Evolutionary conservation across 2,113 vertebrate species (phyloP), one percentile per base, ranked within the genome.

Genomic region (Notiomystis cincta): DNA sequence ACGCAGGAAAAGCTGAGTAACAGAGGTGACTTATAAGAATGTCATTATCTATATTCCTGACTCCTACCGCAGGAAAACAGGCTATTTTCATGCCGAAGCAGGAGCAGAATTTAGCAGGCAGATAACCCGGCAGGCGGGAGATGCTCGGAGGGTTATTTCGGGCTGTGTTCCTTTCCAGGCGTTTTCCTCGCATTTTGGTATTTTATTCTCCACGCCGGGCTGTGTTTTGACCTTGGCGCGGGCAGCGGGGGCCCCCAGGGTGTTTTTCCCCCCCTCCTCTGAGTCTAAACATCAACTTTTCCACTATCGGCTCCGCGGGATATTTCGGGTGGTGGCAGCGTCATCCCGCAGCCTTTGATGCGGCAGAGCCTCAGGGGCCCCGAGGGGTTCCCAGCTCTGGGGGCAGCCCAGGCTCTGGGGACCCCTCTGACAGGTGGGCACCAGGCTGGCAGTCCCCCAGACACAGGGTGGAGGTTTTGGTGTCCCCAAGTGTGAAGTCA

Each of bases 141-240:
- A 94, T 95, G 96, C 92, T 91, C 56, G 25, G 56, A 35, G 87
- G 87, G 95, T 94, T 97, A 97, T 97, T 97, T 96, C 84, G 53
- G 96, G 96, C 61, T 95, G 76, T 96, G 94, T 96, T 96, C 95
- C 94, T 97, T 96, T 97, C 96, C 96, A 97, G 94, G 33, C 72
- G 2, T 95, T 94, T 92, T 90, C 83, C 86, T 83, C 3, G 13
- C 89, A 7, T 86, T 94, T 87, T 82, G 94, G 72, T 93, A 35
- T 90, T 94, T 90, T 58, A 83, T 56, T 89, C 90, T 33, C 93
- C 94, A 53, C 79, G 7, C 58, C 69, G 82, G 64, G 88, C 82
- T 90, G 72, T 92, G 94, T 95, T 95, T 95, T 84, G 47, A 87
- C 95, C 84, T 91, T 47, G 96, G 87, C 67, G 10, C 6, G 28